phyloP scores from a whole-genome alignment of 2,113 vertebrate species.

The Strix uralensis region DNA sequence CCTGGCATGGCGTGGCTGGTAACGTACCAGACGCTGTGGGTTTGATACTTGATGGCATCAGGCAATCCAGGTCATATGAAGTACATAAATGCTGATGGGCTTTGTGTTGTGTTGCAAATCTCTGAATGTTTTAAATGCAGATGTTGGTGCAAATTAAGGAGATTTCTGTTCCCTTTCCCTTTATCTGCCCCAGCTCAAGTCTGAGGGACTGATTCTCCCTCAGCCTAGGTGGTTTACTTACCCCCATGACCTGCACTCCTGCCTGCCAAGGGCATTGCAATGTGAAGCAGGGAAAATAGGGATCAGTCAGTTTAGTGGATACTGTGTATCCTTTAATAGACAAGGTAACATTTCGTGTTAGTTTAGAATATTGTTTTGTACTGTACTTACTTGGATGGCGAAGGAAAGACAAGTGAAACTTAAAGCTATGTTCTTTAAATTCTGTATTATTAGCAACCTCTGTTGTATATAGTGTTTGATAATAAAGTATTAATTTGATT shows the following conservation, averaged over 20 bases:
- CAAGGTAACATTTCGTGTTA: conserved; percentile 93
- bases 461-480: conserved; percentile 99
- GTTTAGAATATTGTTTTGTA: conserved; percentile 94
- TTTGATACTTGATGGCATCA: conserved; percentile 34
- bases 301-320: conserved; percentile 95
- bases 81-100: conserved; percentile 1
- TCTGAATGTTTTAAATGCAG: conserved; percentile 50
- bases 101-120: conserved; percentile 23
- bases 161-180: conserved; percentile 15
- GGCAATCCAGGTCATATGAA: conserved; percentile 57
- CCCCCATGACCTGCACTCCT: conserved; percentile 69
- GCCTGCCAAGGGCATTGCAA: conserved; percentile 81
- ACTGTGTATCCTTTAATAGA: conserved; percentile 98
- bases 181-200: neutral
- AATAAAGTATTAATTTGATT: conserved; percentile 99
- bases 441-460: conserved; percentile 89
- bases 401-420: conserved; percentile 86
- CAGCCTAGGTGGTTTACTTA: conserved; percentile 21
- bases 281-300: conserved; percentile 90
- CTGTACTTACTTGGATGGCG: conserved; percentile 95
- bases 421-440: conserved; percentile 81
- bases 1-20: neutral
- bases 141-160: conserved; percentile 37
- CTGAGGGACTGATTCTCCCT: conserved; percentile 30
- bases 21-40: neutral